Conservation (phyloP, 92 coral and sea anemone species). For the Siderastrea siderea region DNA sequence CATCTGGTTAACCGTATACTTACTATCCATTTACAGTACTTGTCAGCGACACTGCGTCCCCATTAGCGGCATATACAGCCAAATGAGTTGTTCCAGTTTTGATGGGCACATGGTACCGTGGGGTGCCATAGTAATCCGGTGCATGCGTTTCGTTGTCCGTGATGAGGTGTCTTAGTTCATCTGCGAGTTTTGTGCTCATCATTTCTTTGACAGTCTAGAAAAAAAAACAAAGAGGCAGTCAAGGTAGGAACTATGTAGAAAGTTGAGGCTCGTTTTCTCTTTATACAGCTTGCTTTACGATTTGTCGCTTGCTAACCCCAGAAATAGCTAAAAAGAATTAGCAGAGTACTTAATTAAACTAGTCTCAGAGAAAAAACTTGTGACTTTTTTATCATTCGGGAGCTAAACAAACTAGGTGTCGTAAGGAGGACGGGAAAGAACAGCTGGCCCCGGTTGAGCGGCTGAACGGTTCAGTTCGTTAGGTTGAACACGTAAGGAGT, state of each 20-base stretch:
- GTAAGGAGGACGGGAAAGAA: no score
- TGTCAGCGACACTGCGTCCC: slow-evolving; percentile 97
- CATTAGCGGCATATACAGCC: slow-evolving; percentile 83
- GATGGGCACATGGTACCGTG: slow-evolving; percentile 92
- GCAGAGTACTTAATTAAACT: no score
- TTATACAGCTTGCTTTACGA: no score
- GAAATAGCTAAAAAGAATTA: no score
- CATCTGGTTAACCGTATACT: slow-evolving; percentile 33
- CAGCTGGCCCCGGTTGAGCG: no score
- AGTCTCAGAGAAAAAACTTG: no score
- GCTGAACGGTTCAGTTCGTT: no score
- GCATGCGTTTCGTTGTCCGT: slow-evolving; percentile 86
- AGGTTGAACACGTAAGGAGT: no score
- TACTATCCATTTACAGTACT: slow-evolving; percentile 99
- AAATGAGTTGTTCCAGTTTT: slow-evolving; percentile 98
- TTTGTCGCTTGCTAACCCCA: no score
- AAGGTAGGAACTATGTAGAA: no score
- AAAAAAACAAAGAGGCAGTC: background rate
- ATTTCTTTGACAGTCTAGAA: slow-evolving; percentile 82
- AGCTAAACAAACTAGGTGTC: no score
- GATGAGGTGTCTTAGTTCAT: slow-evolving; percentile 77
- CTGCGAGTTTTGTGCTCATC: slow-evolving; percentile 82
- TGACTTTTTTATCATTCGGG: no score
- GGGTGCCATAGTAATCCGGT: slow-evolving; percentile 80
- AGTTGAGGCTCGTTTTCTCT: background rate